phyloP scores from a whole-genome alignment of 1,140 invertebrate genomes.

The Zaprionus lachaisei region DNA sequence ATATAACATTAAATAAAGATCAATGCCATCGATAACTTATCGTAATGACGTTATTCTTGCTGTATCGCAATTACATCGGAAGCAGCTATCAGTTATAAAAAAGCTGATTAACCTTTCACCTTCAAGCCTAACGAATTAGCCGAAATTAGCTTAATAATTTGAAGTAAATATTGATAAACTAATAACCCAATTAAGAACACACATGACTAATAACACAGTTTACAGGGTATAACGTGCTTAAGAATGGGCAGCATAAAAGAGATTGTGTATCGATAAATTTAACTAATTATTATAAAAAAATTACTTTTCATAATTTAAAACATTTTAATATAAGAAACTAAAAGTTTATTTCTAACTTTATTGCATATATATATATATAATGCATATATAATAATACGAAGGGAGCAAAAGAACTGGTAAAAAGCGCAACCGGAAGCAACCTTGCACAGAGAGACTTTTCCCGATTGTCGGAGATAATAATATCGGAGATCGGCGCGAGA shows the following conservation, averaged over 20 bases:
- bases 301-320: not conserved
- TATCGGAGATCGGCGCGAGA: not conserved
- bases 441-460: slow-evolving; percentile 29
- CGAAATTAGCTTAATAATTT: not conserved
- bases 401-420: slow-evolving; percentile 3
- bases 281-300: not conserved
- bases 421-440: slow-evolving; percentile 25
- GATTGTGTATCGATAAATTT: not conserved
- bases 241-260: not conserved
- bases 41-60: not conserved
- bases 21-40: not conserved
- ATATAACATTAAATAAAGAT: too few relatives aligned
- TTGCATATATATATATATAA: not conserved
- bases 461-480: slow-evolving; percentile 7
- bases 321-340: not conserved
- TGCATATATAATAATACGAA: not conserved
- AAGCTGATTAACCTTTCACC: not conserved
- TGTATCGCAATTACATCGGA: not conserved
- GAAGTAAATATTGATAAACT: not conserved
- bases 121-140: not conserved
- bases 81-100: not conserved
- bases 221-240: not conserved
- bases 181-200: not conserved
- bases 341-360: not conserved
- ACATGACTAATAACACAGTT: not conserved